Evolutionary conservation across 1,140 invertebrate genomes (phyloP).

Genomic region (Ericerus pela): DNA sequence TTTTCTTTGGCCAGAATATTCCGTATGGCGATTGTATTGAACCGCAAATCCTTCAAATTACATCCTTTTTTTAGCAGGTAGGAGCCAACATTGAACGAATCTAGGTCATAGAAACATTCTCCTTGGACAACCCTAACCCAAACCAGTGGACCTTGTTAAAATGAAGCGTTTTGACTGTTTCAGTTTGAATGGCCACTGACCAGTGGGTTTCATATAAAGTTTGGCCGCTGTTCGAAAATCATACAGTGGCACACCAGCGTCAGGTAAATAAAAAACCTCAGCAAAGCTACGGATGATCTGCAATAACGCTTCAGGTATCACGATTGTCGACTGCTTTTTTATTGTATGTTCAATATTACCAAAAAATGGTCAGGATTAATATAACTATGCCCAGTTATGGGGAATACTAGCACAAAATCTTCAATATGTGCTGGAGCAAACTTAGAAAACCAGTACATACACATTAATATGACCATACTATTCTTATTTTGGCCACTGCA

Average conservation of each 20-base stretch:
- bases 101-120: neutral
- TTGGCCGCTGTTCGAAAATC: neutral
- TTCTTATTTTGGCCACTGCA: conserved; percentile 28
- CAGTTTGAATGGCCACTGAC: neutral
- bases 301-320: neutral
- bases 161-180: neutral
- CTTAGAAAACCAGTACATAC: conserved; percentile 18
- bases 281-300: neutral
- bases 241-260: too few relatives aligned
- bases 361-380: conserved; percentile 25
- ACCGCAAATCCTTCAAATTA: neutral
- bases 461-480: conserved; percentile 20
- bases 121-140: neutral
- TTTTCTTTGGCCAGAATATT: neutral
- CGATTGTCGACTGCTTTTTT: neutral
- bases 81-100: neutral
- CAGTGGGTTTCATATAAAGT: neutral
- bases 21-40: neutral
- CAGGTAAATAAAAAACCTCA: too few relatives aligned
- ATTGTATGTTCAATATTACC: conserved; percentile 19
- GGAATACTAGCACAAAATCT: conserved; percentile 20
- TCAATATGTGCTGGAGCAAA: conserved; percentile 15
- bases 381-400: conserved; percentile 25
- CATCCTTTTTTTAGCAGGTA: neutral
- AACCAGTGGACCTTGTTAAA: neutral